These are phyloP conservation scores for Phyllostomus discolor DNA, from an alignment of 2,113 vertebrate species.

Conservation along the genomic window DNA sequence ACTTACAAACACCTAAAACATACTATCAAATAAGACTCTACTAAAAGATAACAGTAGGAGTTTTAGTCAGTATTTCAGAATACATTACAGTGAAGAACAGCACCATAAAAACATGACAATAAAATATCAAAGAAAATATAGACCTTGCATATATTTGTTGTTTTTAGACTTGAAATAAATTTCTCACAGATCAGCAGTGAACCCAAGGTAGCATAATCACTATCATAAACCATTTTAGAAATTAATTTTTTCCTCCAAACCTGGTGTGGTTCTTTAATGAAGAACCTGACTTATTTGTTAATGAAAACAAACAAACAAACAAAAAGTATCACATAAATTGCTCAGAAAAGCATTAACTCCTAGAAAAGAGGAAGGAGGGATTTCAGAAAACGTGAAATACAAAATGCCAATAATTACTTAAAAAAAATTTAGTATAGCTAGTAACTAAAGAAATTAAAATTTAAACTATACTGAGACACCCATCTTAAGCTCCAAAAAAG, in stretches of 20 bases:
- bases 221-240: not conserved
- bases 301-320: not conserved
- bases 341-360: conserved; percentile 5
- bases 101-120: not conserved
- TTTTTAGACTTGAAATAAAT: conserved; percentile 35
- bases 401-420: conserved; percentile 1
- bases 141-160: not conserved
- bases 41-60: not conserved
- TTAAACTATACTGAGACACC: not conserved
- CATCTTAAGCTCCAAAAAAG: not conserved
- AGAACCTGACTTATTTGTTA: not conserved
- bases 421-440: not conserved
- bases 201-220: conserved; percentile 2
- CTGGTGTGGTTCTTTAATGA: not conserved
- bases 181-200: conserved; percentile 3
- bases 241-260: not conserved
- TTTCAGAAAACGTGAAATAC: conserved; percentile 10
- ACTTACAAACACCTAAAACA: conserved; percentile 22
- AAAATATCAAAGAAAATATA: conserved; percentile 5
- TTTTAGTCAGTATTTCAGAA: conserved; percentile 34
- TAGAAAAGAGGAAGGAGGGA: not conserved
- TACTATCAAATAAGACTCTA: not conserved
- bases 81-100: not conserved
- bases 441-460: conserved; percentile 1
- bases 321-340: not conserved